A percentile compares a stretch with the other conserved stretches of the same genome.
phyloP scores from a whole-genome alignment of 2,888 invertebrate species.

The Margaritifera margaritifera region DNA sequence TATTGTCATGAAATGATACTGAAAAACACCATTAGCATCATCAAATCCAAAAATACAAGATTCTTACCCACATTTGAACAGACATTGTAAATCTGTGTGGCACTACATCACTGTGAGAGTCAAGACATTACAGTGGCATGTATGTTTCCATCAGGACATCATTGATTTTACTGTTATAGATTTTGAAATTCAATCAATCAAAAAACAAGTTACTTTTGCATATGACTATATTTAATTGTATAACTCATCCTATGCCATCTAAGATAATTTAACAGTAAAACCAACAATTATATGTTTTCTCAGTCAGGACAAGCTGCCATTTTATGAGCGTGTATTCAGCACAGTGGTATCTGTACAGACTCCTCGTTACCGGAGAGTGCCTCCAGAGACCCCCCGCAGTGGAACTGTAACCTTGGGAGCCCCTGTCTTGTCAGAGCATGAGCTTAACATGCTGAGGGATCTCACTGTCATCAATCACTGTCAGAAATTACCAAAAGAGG shows the following conservation, averaged over 20 bases:
- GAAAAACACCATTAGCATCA: too few relatives aligned
- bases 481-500: constrained; percentile 35
- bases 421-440: constrained; percentile 39
- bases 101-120: too few relatives aligned
- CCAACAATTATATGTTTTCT: constrained; percentile 6
- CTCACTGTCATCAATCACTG: constrained; percentile 46
- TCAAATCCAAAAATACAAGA: too few relatives aligned
- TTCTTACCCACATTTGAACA: too few relatives aligned
- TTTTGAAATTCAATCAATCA: too few relatives aligned
- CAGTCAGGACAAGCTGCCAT: constrained; percentile 68
- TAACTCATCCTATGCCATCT: background rate
- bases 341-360: constrained; percentile 59
- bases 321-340: constrained; percentile 67
- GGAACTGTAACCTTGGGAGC: constrained; percentile 39
- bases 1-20: too few relatives aligned
- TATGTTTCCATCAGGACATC: too few relatives aligned
- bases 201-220: too few relatives aligned
- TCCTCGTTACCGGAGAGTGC: constrained; percentile 48
- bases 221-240: too few relatives aligned
- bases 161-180: too few relatives aligned
- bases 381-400: constrained; percentile 26
- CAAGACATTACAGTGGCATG: too few relatives aligned
- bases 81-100: too few relatives aligned
- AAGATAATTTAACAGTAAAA: background rate
- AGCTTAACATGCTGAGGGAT: constrained; percentile 53